These are phyloP conservation scores for Pammene fasciana DNA, from an alignment of 2,888 invertebrate species.

Conservation along the genomic window DNA sequence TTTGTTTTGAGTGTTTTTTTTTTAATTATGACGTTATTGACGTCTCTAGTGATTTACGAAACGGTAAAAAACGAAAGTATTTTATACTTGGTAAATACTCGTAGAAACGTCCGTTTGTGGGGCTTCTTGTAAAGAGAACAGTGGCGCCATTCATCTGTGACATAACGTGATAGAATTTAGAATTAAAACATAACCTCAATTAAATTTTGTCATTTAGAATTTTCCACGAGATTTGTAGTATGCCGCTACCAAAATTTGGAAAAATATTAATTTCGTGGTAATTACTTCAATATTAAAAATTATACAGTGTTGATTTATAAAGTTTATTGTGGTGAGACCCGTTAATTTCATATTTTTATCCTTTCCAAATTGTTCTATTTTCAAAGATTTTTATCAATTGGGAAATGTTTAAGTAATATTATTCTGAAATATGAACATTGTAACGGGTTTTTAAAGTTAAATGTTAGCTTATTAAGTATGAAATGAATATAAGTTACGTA, in stretches of 20 bases:
- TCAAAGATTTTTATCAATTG: conserved; percentile 14
- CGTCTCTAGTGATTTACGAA: conserved; percentile 16
- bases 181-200: conserved; percentile 64
- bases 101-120: conserved; percentile 13
- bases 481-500: background rate
- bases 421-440: background rate
- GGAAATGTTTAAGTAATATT: background rate
- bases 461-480: background rate
- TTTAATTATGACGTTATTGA: background rate
- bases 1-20: conserved; percentile 25
- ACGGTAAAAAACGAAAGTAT: conserved; percentile 11
- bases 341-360: conserved; percentile 18
- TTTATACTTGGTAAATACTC: conserved; percentile 20
- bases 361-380: conserved; percentile 16
- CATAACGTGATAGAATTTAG: conserved; percentile 54
- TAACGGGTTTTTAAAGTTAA: conserved; percentile 1
- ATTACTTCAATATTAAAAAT: conserved; percentile 62
- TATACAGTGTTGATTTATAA: conserved; percentile 49
- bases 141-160: conserved; percentile 48
- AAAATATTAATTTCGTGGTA: conserved; percentile 81
- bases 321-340: conserved; percentile 50
- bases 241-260: conserved; percentile 82
- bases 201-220: conserved; percentile 47
- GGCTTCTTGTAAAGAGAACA: background rate
- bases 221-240: conserved; percentile 66